These are phyloP conservation scores for Stegastes partitus DNA, from an alignment of 2,113 vertebrate species.

Conservation along the genomic window DNA sequence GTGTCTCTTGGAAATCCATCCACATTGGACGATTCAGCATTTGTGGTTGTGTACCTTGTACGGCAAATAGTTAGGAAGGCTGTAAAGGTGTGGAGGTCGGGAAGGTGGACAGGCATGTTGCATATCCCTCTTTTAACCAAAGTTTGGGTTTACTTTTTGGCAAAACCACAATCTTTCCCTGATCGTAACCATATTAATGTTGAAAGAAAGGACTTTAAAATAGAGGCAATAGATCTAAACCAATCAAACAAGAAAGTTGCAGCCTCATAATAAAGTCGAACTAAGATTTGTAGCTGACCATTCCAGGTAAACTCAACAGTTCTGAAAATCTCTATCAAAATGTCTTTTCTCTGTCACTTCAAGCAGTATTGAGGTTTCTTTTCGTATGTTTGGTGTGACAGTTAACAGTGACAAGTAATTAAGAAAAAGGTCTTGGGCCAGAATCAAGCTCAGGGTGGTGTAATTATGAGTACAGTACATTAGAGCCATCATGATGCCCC, in stretches of 20 bases:
- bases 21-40: background rate
- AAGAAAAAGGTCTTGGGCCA: constrained; percentile 24
- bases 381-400: constrained; percentile 13
- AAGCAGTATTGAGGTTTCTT: too few relatives aligned
- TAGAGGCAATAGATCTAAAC: too few relatives aligned
- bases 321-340: too few relatives aligned
- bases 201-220: too few relatives aligned
- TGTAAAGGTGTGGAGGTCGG: background rate
- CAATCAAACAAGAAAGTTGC: too few relatives aligned
- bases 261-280: too few relatives aligned
- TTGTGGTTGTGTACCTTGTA: background rate
- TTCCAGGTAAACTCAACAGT: too few relatives aligned
- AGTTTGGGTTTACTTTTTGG: too few relatives aligned
- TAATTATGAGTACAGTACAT: constrained; percentile 41
- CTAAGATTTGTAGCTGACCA: too few relatives aligned
- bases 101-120: background rate
- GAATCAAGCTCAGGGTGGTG: constrained; percentile 20
- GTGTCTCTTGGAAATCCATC: constrained; percentile 7
- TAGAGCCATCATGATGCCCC: constrained; percentile 13
- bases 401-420: constrained; percentile 36
- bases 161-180: too few relatives aligned
- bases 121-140: background rate
- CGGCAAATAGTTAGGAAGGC: background rate
- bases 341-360: too few relatives aligned
- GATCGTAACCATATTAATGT: too few relatives aligned